Conservation (phyloP, 2,888 invertebrate genomes). For the Hyles lineata region DNA sequence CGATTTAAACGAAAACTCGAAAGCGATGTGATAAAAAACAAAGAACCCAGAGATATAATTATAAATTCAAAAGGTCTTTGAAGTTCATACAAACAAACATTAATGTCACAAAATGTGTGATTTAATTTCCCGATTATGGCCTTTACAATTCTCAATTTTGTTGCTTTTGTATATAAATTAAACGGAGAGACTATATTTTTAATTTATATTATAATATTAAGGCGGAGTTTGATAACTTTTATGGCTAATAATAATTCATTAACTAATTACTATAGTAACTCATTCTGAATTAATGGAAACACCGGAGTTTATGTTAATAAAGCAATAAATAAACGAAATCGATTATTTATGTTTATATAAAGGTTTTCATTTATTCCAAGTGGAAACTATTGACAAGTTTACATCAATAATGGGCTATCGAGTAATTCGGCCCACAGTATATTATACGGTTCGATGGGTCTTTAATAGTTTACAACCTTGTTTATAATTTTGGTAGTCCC, state of each 20-base stretch:
- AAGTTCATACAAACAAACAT: slow-evolving; percentile 51
- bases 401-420: background rate
- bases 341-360: slow-evolving; percentile 28
- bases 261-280: slow-evolving; percentile 31
- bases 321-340: slow-evolving; percentile 23
- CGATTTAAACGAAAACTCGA: background rate
- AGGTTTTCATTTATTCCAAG: slow-evolving; percentile 5
- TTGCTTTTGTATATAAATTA: slow-evolving; percentile 38
- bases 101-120: slow-evolving; percentile 50
- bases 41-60: slow-evolving; percentile 35
- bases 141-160: slow-evolving; percentile 43
- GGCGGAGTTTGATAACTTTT: slow-evolving; percentile 41
- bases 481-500: background rate
- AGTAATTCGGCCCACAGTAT: background rate
- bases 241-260: slow-evolving; percentile 42
- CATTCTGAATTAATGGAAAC: slow-evolving; percentile 30
- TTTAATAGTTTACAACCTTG: background rate
- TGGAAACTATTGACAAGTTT: slow-evolving; percentile 37
- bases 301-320: slow-evolving; percentile 20
- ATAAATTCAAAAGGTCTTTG: slow-evolving; percentile 44
- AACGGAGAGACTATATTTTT: slow-evolving; percentile 43
- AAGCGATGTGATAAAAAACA: slow-evolving; percentile 34
- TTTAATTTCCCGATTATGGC: slow-evolving; percentile 54
- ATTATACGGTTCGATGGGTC: background rate
- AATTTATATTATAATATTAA: slow-evolving; percentile 45